phyloP scores from a whole-genome alignment of 2,113 vertebrate species.

The Dromiciops gliroides region DNA sequence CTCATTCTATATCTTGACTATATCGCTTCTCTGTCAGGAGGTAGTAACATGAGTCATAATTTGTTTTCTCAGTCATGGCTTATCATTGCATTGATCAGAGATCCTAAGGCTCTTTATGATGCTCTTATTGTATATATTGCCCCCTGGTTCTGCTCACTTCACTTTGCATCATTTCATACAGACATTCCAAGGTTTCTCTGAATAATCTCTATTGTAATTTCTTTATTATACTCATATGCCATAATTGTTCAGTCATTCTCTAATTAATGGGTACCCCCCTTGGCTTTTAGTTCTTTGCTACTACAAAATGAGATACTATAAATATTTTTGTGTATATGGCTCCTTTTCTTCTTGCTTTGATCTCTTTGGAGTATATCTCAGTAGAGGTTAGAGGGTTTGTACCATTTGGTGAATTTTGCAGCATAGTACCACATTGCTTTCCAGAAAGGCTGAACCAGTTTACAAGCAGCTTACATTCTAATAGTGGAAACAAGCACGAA shows the following conservation, averaged over 20 bases:
- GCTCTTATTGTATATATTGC: neutral
- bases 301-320: neutral
- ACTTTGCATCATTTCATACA: neutral
- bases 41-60: neutral
- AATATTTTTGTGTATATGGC: neutral
- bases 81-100: neutral
- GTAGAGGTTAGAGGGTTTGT: neutral
- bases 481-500: neutral
- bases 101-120: neutral
- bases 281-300: too few relatives aligned
- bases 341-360: neutral
- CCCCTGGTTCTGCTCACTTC: neutral
- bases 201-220: neutral
- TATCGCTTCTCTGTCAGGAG: neutral
- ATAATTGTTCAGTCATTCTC: neutral
- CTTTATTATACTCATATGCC: neutral
- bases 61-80: neutral
- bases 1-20: neutral
- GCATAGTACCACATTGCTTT: neutral
- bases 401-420: neutral
- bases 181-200: neutral
- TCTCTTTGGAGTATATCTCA: neutral
- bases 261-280: neutral
- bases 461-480: neutral
- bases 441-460: neutral